These are phyloP conservation scores for Noctua janthina DNA, from an alignment of 2,888 invertebrate genomes.

Conservation along the genomic window DNA sequence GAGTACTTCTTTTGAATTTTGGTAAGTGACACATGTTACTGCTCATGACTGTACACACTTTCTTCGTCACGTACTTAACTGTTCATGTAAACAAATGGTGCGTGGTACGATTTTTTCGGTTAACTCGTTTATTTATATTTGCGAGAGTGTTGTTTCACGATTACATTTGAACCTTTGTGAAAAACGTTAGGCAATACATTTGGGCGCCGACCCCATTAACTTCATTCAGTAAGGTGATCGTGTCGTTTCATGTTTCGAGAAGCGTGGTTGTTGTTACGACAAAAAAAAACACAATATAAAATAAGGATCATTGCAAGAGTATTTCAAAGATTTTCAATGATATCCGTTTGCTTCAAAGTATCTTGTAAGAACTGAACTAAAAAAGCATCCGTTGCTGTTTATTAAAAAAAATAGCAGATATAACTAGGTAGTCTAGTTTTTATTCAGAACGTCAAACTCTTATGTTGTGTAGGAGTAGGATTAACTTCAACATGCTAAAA, in stretches of 20 bases:
- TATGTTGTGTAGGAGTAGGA: too few species aligned
- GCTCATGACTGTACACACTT: constrained; percentile 41
- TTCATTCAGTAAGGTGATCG: constrained; percentile 29
- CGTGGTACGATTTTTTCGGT: constrained; percentile 58
- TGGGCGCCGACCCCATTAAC: constrained; percentile 32
- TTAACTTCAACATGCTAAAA: neutral
- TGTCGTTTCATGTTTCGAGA: constrained; percentile 6
- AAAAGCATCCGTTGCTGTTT: neutral
- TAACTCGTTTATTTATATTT: constrained; percentile 47
- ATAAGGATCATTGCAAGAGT: neutral
- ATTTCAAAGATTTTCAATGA: neutral
- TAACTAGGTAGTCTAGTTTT: neutral
- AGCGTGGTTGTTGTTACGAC: neutral
- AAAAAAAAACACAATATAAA: neutral
- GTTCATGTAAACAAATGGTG: constrained; percentile 70
- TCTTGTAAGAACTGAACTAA: too few species aligned
- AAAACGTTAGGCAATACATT: constrained; percentile 41
- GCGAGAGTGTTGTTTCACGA: constrained; percentile 39
- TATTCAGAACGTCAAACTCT: neutral
- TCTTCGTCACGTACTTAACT: constrained; percentile 68
- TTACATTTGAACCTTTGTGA: constrained; percentile 38
- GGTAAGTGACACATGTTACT: neutral
- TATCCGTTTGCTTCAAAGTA: neutral
- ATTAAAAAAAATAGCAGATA: neutral
- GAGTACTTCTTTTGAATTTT: neutral